phyloP scores from a whole-genome alignment of 1,140 invertebrate species.

The Campoletis sonorensis region DNA sequence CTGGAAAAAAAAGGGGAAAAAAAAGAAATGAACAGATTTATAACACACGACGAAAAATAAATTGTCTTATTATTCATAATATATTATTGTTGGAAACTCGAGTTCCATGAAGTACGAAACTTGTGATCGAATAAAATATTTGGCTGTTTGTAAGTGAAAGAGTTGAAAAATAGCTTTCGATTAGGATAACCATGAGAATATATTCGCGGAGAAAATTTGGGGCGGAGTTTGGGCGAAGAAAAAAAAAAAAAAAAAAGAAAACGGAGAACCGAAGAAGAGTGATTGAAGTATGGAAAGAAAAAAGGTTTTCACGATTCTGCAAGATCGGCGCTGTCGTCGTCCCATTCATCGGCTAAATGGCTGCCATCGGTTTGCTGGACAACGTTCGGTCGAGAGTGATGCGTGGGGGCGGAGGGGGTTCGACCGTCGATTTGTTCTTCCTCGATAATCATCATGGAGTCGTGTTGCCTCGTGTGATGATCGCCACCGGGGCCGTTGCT shows the following conservation, averaged over 20 bases:
- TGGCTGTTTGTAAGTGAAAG: too few species aligned
- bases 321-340: conserved; percentile 63
- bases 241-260: not conserved
- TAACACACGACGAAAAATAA: too few species aligned
- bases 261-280: not conserved
- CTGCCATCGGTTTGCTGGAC: conserved; percentile 32
- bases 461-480: conserved; percentile 19
- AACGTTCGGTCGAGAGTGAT: not conserved
- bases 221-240: not conserved
- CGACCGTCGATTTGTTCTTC: conserved; percentile 7
- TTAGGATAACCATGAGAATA: not conserved
- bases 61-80: too few species aligned
- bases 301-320: conserved; percentile 59
- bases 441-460: conserved; percentile 51
- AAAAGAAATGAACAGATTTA: too few species aligned
- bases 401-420: not conserved
- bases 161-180: too few species aligned
- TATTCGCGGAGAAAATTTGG: not conserved
- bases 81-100: too few species aligned
- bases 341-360: conserved; percentile 67
- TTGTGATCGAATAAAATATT: too few species aligned
- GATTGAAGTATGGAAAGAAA: not conserved
- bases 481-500: conserved; percentile 63
- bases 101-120: too few species aligned
- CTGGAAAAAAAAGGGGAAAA: too few species aligned